These are phyloP conservation scores for Natrix natrix DNA, from an alignment of 2,797 vertebrate genomes.

Conservation along the genomic window DNA sequence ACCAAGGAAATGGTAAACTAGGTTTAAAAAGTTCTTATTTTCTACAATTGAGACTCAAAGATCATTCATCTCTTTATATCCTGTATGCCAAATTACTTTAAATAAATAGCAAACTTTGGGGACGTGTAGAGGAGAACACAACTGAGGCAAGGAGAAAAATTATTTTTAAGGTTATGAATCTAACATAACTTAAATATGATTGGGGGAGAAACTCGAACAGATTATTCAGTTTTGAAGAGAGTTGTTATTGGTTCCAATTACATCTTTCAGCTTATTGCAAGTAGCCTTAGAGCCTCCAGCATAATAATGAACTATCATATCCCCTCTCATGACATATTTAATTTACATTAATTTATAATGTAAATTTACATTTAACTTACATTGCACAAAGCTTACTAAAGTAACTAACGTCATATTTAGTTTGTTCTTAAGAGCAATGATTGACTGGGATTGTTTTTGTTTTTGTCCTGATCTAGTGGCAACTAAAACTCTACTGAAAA, in stretches of 20 bases:
- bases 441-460: background rate
- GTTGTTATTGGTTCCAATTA: background rate
- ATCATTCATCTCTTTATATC: background rate
- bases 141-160: no score
- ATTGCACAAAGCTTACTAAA: background rate
- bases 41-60: background rate
- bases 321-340: background rate
- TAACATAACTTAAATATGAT: background rate
- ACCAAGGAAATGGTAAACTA: background rate
- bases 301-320: background rate
- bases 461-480: background rate
- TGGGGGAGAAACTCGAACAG: background rate
- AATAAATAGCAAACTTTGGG: background rate
- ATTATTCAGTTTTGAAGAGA: background rate
- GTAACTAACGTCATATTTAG: background rate
- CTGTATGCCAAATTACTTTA: background rate
- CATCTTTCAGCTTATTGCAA: background rate
- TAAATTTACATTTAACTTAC: background rate
- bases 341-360: no score
- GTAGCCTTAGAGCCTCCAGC: background rate
- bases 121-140: background rate
- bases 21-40: background rate
- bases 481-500: background rate
- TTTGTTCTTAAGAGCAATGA: background rate
- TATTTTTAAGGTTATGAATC: background rate